Evolutionary conservation across 1,140 invertebrate species (phyloP).

Genomic region (Dreissena rostriformis): DNA sequence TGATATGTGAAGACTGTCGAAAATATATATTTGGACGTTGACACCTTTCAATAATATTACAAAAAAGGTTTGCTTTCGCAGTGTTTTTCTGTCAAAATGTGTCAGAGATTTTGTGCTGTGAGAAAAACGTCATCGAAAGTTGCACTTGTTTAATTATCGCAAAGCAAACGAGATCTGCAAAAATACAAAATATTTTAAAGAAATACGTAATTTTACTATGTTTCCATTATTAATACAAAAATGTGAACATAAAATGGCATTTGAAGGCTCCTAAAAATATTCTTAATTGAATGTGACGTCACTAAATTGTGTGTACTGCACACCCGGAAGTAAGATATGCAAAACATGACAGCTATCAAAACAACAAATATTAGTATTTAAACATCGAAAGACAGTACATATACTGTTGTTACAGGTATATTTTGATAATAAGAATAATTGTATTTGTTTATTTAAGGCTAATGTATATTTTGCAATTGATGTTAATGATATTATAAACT

Average conservation of each 20-base stretch:
- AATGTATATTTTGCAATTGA: too few species aligned
- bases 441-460: too few species aligned
- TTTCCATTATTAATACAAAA: too few species aligned
- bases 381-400: too few species aligned
- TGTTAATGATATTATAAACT: too few species aligned
- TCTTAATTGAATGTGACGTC: slow-evolving; percentile 16
- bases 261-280: not conserved
- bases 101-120: slow-evolving; percentile 12
- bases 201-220: not conserved
- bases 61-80: not conserved
- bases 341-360: slow-evolving; percentile 17
- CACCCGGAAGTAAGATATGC: slow-evolving; percentile 41
- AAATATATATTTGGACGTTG: too few species aligned
- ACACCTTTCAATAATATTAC: too few species aligned
- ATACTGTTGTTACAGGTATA: too few species aligned
- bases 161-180: slow-evolving; percentile 18
- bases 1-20: too few species aligned
- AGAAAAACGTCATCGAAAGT: slow-evolving; percentile 42
- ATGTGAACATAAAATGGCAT: too few species aligned
- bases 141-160: slow-evolving; percentile 47
- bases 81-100: slow-evolving; percentile 18
- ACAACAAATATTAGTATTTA: not conserved
- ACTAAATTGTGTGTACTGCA: slow-evolving; percentile 36
- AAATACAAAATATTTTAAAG: not conserved
- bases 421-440: too few species aligned